Evolutionary conservation across 2,113 vertebrate genomes (phyloP).

Genomic region (Nasalis larvatus): DNA sequence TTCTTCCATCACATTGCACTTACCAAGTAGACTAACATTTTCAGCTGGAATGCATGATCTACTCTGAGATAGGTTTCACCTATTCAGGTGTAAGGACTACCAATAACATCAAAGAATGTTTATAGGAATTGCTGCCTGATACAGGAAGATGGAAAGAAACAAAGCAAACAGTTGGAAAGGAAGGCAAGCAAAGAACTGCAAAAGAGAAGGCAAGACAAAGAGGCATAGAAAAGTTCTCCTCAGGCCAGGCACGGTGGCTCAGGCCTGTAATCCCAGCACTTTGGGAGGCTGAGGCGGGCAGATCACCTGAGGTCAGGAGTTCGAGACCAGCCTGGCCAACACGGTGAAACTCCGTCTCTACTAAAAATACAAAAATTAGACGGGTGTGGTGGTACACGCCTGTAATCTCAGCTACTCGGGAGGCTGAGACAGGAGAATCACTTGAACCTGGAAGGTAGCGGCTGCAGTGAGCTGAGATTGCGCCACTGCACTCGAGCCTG

Average conservation of each 20-base stretch:
- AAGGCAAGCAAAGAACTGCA: background rate
- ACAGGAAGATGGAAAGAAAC: background rate
- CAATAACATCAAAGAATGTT: slow-evolving; percentile 29
- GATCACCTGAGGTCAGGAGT: background rate
- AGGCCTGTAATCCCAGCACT: background rate
- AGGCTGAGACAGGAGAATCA: too few species aligned
- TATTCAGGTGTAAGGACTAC: background rate
- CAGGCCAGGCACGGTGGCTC: background rate
- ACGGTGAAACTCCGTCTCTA: too few species aligned
- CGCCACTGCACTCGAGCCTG: too few species aligned
- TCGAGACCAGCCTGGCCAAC: background rate
- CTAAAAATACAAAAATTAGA: too few species aligned
- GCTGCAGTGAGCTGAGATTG: too few species aligned
- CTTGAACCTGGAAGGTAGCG: too few species aligned
- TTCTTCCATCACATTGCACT: background rate
- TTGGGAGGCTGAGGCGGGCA: background rate
- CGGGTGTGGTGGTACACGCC: too few species aligned
- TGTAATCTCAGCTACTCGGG: too few species aligned
- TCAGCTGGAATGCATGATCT: background rate
- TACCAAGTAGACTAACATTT: background rate
- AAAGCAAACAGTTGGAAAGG: background rate
- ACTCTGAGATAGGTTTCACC: background rate
- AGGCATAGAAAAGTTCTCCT: background rate
- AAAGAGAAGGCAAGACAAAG: background rate
- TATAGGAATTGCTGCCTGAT: background rate